Evolutionary conservation across 2,888 invertebrate genomes (phyloP).

Genomic region (Drepanosiphum platanoidis): DNA sequence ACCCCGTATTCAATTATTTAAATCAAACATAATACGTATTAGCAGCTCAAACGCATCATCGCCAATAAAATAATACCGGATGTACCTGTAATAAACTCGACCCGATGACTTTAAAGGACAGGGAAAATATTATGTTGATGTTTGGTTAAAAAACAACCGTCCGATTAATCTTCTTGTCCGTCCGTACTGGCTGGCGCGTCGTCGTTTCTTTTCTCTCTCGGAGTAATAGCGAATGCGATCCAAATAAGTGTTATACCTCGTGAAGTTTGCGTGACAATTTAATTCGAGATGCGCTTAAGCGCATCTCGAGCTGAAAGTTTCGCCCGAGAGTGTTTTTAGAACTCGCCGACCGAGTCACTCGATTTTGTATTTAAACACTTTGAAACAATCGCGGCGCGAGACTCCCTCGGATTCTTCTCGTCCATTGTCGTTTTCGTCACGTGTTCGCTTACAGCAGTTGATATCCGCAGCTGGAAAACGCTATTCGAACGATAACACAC

Average conservation of each 20-base stretch:
- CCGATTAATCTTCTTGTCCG: not conserved
- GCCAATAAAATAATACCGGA: not conserved
- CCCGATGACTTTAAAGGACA: too few species aligned
- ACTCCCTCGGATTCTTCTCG: not conserved
- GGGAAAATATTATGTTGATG: not conserved
- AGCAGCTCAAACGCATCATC: slow-evolving; percentile 4
- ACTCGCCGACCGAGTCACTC: not conserved
- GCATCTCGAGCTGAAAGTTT: not conserved
- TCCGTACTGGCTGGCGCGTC: too few species aligned
- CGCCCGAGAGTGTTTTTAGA: not conserved
- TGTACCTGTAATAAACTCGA: not conserved
- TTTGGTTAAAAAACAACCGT: not conserved
- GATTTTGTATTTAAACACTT: not conserved
- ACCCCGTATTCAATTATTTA: not conserved
- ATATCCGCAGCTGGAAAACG: too few species aligned
- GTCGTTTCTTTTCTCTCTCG: not conserved
- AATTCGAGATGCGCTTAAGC: not conserved
- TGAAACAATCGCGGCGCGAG: not conserved
- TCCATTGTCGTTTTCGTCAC: not conserved
- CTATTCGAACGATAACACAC: not conserved
- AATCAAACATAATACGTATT: slow-evolving; percentile 21
- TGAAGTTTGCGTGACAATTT: not conserved
- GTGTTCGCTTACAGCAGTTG: too few species aligned
- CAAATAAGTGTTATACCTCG: not conserved
- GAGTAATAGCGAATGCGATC: too few species aligned